A percentile compares a stretch with the other conserved stretches of the same genome.
phyloP scores from a whole-genome alignment of 92 coral and sea anemone genomes.

The Paramuricea clavata region DNA sequence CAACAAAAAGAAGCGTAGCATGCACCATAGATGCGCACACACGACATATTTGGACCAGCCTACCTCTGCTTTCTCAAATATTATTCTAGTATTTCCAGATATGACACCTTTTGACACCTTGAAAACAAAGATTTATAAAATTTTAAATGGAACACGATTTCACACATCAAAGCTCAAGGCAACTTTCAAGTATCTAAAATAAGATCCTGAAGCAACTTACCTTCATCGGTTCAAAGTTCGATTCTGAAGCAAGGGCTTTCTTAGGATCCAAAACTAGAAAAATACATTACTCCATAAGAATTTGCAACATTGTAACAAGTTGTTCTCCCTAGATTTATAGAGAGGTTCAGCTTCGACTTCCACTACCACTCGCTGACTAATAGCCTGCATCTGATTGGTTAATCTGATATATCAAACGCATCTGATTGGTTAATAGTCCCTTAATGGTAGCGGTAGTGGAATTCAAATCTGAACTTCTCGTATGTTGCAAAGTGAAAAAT shows the following conservation, averaged over 20 bases:
- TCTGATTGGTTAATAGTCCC: no score
- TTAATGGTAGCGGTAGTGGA: no score
- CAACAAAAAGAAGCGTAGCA: not conserved
- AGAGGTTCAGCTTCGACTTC: no score
- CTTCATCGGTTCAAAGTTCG: not conserved
- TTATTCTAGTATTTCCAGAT: constrained; percentile 91
- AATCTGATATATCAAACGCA: no score
- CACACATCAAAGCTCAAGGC: no score
- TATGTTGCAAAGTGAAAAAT: constrained; percentile 1
- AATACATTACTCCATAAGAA: not conserved
- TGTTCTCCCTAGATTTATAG: no score
- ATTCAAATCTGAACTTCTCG: no score
- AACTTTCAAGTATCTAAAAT: not conserved
- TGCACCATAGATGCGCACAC: no score
- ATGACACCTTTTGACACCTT: constrained; percentile 89
- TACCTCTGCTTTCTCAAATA: constrained; percentile 96
- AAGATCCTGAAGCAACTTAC: constrained; percentile 14
- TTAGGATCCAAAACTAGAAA: constrained; percentile 82
- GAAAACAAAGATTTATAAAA: not conserved
- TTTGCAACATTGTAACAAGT: not conserved
- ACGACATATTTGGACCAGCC: no score
- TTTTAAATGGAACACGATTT: no score
- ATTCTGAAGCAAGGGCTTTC: constrained; percentile 14
- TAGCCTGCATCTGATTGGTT: no score
- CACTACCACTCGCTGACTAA: no score